These are phyloP conservation scores for Hypanus sabinus DNA, from an alignment of 2,113 vertebrate genomes.

Conservation along the genomic window DNA sequence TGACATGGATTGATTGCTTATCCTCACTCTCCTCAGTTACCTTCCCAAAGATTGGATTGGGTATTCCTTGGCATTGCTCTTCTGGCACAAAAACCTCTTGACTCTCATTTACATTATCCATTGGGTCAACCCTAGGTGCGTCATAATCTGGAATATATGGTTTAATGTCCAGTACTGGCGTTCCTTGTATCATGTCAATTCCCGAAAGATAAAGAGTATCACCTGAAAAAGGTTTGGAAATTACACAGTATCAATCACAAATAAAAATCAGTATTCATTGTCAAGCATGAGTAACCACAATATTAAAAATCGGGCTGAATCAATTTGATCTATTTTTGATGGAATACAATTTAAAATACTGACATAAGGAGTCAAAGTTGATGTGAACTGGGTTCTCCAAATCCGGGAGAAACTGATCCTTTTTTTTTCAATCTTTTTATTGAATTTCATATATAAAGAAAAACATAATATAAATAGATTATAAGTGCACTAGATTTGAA, in stretches of 20 bases:
- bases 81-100: constrained; percentile 3
- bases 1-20: neutral
- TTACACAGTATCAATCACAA: neutral
- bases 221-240: constrained; percentile 49
- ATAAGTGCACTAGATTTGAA: too few relatives aligned
- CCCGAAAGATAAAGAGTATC: constrained; percentile 70
- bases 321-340: neutral
- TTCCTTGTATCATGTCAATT: constrained; percentile 77
- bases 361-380: neutral
- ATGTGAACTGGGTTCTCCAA: neutral
- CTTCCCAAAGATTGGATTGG: neutral
- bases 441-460: too few relatives aligned
- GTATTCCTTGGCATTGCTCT: neutral
- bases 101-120: neutral
- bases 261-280: neutral
- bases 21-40: neutral
- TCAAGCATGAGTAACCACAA: neutral
- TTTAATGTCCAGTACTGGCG: constrained; percentile 78
- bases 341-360: neutral
- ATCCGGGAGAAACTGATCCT: neutral
- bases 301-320: neutral
- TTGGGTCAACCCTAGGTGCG: constrained; percentile 44
- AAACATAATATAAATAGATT: too few relatives aligned
- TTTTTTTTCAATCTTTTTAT: too few relatives aligned
- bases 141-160: constrained; percentile 84